Evolutionary conservation across 2,113 vertebrate species (phyloP).

Genomic region (Ochotona princeps): DNA sequence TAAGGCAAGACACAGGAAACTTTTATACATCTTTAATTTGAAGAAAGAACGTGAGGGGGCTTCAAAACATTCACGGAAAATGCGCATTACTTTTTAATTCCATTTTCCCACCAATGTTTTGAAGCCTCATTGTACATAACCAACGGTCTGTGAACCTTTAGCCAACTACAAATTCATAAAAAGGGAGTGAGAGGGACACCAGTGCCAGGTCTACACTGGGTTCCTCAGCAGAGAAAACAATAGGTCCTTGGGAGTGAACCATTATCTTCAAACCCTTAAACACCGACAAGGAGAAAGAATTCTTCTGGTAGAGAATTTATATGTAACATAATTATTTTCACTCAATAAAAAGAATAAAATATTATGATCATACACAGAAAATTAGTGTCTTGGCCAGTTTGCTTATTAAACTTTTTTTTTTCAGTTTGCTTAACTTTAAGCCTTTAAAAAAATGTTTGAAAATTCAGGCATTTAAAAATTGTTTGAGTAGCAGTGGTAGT

Average conservation of each 20-base stretch:
- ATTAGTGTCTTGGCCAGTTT: slow-evolving; percentile 68
- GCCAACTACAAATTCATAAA: slow-evolving; percentile 52
- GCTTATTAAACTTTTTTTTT: slow-evolving; percentile 54
- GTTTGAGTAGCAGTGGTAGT: slow-evolving; percentile 74
- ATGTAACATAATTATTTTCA: slow-evolving; percentile 52
- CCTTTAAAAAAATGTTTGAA: neutral
- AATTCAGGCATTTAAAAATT: slow-evolving; percentile 59
- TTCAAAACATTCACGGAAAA: no score
- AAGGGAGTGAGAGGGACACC: slow-evolving; percentile 80
- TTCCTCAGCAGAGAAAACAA: slow-evolving; percentile 72
- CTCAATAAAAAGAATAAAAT: slow-evolving; percentile 78
- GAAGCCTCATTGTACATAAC: slow-evolving; percentile 1
- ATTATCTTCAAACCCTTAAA: slow-evolving; percentile 65
- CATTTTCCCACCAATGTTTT: no score
- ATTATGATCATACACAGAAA: slow-evolving; percentile 74
- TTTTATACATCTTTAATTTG: slow-evolving; percentile 62
- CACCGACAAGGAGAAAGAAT: slow-evolving; percentile 22
- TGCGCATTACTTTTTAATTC: no score
- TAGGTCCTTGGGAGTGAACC: slow-evolving; percentile 62
- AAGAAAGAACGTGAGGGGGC: slow-evolving; percentile 57
- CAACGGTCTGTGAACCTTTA: slow-evolving; percentile 68
- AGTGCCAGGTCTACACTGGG: slow-evolving; percentile 80
- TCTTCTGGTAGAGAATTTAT: slow-evolving; percentile 59
- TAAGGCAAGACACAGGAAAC: slow-evolving; percentile 80
- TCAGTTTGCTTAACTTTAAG: slow-evolving; percentile 56